Evolutionary conservation across 2,797 vertebrate genomes (phyloP), one percentile per base, ranked within the genome.

Genomic region (Myiotriccus ornatus): DNA sequence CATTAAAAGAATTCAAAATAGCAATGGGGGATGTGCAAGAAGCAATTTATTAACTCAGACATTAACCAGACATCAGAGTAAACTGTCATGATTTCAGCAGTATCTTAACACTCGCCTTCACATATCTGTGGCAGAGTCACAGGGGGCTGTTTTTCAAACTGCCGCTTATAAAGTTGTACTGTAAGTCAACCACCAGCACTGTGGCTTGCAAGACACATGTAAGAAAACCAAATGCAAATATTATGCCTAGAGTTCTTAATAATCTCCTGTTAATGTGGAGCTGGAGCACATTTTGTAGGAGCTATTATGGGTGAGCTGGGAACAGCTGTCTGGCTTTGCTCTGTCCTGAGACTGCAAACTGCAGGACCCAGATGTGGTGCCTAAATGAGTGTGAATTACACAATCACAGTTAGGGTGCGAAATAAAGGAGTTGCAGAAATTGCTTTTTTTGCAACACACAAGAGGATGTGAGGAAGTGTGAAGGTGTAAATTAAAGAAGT

Each of bases 401-500:
- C 57, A 57, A 9, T 65, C 13, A 25, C 20, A 82, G 74, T 25
- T 47, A 91, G 35, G 20, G 5, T n/a, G 46, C 22, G 55, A 81
- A 43, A 68, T 87, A 75, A 67, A 67, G 71, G 43, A 55, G 37
- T 30, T 86, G 50, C 63, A 93, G 55, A 93, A 91, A 59, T 62
- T 85, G n/a, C 37, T 82, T 37, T 91, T 91, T 93, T 91, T 87
- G 76, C 71, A 80, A 59, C 57, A 93, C 69, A 46, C n/a, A 52
- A 64, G 86, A 85, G 89, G 57, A 86, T 55, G 39, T 85, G 84
- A 87, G 55, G 78, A 92, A 87, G 64, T 83, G 79, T 78, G 76
- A 92, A 91, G 55, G 55, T 86, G 91, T 65, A 95, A 94, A 93
- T 93, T 94, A 92, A 94, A 90, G 81, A 87, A 75, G 28, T 19